Conservation (phyloP, 2,888 invertebrate species). For the Melanostoma scalare region DNA sequence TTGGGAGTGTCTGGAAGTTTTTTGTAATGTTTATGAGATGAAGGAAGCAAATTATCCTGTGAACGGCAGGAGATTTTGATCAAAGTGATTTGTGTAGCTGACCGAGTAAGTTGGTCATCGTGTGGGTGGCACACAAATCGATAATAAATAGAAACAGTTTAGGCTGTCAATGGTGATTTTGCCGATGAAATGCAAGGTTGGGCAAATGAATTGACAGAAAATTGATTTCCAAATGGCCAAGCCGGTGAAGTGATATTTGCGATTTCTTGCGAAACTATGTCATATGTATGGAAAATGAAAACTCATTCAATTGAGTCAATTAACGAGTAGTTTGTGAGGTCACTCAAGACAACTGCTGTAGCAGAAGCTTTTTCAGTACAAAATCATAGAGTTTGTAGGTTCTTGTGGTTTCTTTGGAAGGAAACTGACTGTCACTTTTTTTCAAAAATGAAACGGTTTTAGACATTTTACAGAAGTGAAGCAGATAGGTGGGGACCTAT, state of each 20-base stretch:
- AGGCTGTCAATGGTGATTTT: slow-evolving; percentile 12
- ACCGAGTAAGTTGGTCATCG: slow-evolving; percentile 57
- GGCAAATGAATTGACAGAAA: slow-evolving; percentile 26
- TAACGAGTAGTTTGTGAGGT: too few species aligned
- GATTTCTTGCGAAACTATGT: not conserved
- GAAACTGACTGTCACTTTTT: too few species aligned
- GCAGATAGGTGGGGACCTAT: too few species aligned
- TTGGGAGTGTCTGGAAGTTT: slow-evolving; percentile 57
- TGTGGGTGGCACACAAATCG: slow-evolving; percentile 27
- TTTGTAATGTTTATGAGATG: slow-evolving; percentile 46
- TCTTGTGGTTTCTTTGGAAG: too few species aligned
- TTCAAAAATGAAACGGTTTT: too few species aligned
- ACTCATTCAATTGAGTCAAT: too few species aligned
- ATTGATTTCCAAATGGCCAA: slow-evolving; percentile 38
- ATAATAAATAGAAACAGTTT: slow-evolving; percentile 28
- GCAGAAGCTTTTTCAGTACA: too few species aligned
- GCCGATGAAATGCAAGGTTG: slow-evolving; percentile 47
- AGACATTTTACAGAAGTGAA: too few species aligned
- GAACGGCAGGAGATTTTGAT: slow-evolving; percentile 53
- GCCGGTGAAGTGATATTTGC: slow-evolving; percentile 4
- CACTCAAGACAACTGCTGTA: too few species aligned
- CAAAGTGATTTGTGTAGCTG: slow-evolving; percentile 54
- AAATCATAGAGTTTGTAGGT: too few species aligned
- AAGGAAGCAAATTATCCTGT: slow-evolving; percentile 48
- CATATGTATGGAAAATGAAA: too few species aligned